Evolutionary conservation across 2,113 vertebrate species (phyloP).

Genomic region (Cryptotis parvus): DNA sequence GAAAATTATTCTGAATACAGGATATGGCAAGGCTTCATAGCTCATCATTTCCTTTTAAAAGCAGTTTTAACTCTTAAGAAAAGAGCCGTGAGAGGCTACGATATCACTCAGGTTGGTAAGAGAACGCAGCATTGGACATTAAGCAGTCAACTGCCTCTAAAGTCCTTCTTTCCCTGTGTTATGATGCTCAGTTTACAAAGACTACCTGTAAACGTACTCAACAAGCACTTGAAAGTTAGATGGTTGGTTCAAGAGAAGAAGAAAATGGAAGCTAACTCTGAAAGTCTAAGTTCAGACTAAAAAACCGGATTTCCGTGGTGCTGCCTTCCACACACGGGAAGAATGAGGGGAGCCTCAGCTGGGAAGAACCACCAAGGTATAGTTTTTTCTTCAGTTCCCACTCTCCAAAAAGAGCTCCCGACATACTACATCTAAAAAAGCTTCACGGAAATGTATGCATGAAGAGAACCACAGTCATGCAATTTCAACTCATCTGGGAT

Average conservation of each 20-base stretch:
- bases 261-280: not conserved
- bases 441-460: not conserved
- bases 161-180: not conserved
- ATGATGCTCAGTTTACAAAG: not conserved
- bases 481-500: not conserved
- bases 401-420: not conserved
- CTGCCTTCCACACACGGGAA: slow-evolving; percentile 43
- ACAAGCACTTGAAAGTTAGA: not conserved
- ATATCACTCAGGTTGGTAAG: slow-evolving; percentile 43
- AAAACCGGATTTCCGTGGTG: not conserved
- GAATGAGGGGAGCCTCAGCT: not conserved
- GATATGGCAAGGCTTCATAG: slow-evolving; percentile 83
- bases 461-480: not conserved
- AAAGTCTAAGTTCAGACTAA: not conserved
- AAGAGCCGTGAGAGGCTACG: slow-evolving; percentile 74
- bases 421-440: not conserved
- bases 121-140: not conserved
- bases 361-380: not conserved
- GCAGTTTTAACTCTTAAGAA: slow-evolving; percentile 69
- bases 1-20: slow-evolving; percentile 87
- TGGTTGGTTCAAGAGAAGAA: not conserved
- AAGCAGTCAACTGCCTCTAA: not conserved
- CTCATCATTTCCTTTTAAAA: slow-evolving; percentile 83
- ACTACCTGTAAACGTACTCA: not conserved
- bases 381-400: not conserved